Conservation (phyloP, 2,113 vertebrate species). For the Pontoporia blainvillei region DNA sequence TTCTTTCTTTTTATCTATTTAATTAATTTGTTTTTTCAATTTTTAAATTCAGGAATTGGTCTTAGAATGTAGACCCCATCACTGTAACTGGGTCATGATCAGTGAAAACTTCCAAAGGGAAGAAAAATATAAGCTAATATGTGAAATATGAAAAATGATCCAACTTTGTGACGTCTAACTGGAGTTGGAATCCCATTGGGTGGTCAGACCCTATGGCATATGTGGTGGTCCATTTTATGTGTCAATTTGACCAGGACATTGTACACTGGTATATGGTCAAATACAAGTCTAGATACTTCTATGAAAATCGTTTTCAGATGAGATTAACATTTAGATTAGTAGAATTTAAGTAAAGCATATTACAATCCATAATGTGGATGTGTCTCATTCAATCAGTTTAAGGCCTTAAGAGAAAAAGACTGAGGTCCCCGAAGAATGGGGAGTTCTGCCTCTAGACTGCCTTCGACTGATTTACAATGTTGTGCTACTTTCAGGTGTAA, state of each 20-base stretch:
- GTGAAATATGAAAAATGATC: background rate
- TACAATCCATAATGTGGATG: background rate
- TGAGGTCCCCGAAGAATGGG: background rate
- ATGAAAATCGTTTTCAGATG: background rate
- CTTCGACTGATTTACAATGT: background rate
- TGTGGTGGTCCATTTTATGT: background rate
- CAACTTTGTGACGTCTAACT: background rate
- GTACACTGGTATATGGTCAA: background rate
- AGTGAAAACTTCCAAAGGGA: background rate
- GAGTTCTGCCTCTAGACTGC: background rate
- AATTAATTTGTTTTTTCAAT: background rate
- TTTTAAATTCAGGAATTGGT: background rate
- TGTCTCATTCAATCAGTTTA: background rate
- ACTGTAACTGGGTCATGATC: background rate
- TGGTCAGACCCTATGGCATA: background rate
- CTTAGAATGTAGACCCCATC: background rate
- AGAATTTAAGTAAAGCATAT: background rate
- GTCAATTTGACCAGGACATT: background rate
- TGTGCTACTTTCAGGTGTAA: background rate
- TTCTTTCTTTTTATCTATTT: background rate
- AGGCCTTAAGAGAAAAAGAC: background rate
- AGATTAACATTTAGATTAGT: background rate
- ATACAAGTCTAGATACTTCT: background rate
- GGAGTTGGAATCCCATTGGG: too few relatives aligned
- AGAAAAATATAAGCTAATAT: background rate